phyloP scores from a whole-genome alignment of 2,113 vertebrate genomes.

The Myiagra hebetior region DNA sequence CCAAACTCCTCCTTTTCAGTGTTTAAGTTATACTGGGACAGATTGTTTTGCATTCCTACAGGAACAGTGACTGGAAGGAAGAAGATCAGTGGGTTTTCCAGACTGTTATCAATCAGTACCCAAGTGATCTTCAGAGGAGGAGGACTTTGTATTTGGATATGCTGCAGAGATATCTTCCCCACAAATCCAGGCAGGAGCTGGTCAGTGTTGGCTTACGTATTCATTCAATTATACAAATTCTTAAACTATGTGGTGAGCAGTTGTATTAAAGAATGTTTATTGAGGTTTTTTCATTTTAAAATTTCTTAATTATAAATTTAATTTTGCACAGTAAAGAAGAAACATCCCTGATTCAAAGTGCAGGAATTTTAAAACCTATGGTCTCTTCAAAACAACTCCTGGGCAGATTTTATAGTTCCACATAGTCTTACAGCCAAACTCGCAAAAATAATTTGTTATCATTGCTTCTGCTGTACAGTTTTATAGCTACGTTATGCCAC shows the following conservation, averaged over 20 bases:
- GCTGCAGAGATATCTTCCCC: conserved; percentile 83
- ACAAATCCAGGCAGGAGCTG: conserved; percentile 80
- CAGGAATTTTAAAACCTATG: not conserved
- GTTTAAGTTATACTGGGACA: not conserved
- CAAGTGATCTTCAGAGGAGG: conserved; percentile 72
- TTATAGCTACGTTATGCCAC: not conserved
- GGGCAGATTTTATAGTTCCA: not conserved
- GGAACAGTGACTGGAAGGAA: conserved; percentile 79
- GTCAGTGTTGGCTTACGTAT: conserved; percentile 71
- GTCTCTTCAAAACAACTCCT: not conserved
- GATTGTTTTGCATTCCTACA: conserved; percentile 34
- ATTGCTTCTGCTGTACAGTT: not conserved
- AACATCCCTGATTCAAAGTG: not conserved
- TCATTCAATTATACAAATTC: not conserved
- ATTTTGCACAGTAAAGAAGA: not conserved
- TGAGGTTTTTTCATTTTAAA: not conserved
- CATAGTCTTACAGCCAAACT: not conserved
- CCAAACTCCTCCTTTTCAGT: not conserved
- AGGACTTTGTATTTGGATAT: conserved; percentile 83
- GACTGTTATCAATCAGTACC: conserved; percentile 79
- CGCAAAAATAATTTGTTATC: not conserved
- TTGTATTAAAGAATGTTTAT: not conserved
- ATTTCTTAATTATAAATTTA: not conserved
- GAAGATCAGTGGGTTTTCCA: conserved; percentile 83
- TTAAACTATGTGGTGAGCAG: not conserved